Evolutionary conservation across 2,797 vertebrate genomes (phyloP), one percentile per base, ranked within the genome.

Genomic region (Cichlasoma orientale): DNA sequence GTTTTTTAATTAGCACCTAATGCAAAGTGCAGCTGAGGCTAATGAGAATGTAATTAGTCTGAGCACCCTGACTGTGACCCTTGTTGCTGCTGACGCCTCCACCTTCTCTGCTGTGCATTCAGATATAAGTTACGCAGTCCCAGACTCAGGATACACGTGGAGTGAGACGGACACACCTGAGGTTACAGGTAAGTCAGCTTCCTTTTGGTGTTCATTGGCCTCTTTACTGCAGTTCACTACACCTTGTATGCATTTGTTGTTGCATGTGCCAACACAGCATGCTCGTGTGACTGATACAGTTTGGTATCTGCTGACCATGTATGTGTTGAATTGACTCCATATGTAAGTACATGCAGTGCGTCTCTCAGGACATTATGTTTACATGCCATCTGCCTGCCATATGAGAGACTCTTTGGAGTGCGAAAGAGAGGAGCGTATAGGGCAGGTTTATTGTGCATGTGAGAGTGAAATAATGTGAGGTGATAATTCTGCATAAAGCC

Each of bases 71-170:
- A 70, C 57, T 78, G 72, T 73, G 36, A 79, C 33, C 23, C 23
- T 23, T 74, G 73, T 73, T 82, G 75, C 68, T 69, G 78, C 80
- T 93, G 85, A 90, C 50, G 58, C 84, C 38, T 79, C 73, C 85
- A 71, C 82, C 87, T 74, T 91, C 83, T 93, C 87, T 91, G 87
- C 90, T 93, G 80, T 91, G 77, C 89, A 88, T 93, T 90, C 90
- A 96, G 96, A 96, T 88, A 84, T 93, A 89, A 94, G 90, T 90
- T 94, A 93, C 66, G 75, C 92, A 69, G 89, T 89, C 76, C 92
- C 95, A 85, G 95, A 96, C 89, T 86, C 94, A 36, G 95, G 95
- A 79, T 95, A 95, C 77, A 83, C 89, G 0, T 96, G 95, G 95
- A 93, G 86, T 41, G 93, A 94, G 75, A 82, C 83, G 1, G 94